Evolutionary conservation across 2,888 invertebrate species (phyloP).

Genomic region (Deroplatys truncata): DNA sequence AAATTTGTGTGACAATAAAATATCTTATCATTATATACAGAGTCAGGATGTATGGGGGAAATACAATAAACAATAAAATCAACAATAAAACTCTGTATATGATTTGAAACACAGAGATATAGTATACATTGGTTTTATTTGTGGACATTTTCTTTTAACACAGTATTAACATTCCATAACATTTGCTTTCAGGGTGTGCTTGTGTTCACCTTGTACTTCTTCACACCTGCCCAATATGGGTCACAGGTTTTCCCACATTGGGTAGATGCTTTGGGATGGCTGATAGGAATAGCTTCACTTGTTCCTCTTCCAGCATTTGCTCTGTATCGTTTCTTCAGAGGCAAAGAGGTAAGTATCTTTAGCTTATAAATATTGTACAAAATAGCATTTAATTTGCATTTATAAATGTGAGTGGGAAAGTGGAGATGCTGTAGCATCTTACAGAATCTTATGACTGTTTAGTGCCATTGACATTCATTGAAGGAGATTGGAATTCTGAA

Average conservation of each 20-base stretch:
- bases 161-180: not conserved
- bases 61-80: too few species aligned
- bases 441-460: too few species aligned
- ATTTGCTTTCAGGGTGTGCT: constrained; percentile 48
- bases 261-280: constrained; percentile 68
- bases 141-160: not conserved
- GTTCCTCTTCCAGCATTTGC: constrained; percentile 64
- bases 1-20: too few species aligned
- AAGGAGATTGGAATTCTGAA: too few species aligned
- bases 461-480: too few species aligned
- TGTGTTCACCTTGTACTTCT: constrained; percentile 65
- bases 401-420: too few species aligned
- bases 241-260: constrained; percentile 64
- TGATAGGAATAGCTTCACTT: constrained; percentile 66
- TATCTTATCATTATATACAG: too few species aligned
- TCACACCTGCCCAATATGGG: constrained; percentile 60
- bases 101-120: too few species aligned
- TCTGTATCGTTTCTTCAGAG: constrained; percentile 45
- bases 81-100: too few species aligned
- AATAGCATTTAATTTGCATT: not conserved
- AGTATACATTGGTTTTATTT: too few species aligned
- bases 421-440: too few species aligned
- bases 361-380: not conserved
- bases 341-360: constrained; percentile 43
- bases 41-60: too few species aligned